Evolutionary conservation across 2,797 vertebrate genomes (phyloP).

Genomic region (Florisuga fusca): DNA sequence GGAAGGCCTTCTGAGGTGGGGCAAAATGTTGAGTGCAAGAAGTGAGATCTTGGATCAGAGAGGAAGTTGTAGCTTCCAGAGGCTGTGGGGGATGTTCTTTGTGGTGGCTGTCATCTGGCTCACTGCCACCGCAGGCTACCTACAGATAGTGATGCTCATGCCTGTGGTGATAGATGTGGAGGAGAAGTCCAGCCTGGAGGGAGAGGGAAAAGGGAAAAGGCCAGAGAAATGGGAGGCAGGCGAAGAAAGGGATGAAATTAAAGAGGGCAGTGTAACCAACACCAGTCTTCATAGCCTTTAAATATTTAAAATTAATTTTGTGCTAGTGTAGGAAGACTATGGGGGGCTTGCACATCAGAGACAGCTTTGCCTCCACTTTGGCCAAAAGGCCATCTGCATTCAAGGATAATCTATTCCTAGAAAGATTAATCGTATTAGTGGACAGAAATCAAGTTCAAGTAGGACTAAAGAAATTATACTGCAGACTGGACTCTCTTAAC

Average conservation of each 20-base stretch:
- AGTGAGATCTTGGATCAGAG: background rate
- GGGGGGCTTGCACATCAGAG: background rate
- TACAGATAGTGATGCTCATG: background rate
- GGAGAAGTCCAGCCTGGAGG: background rate
- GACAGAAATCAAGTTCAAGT: background rate
- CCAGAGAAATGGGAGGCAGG: background rate
- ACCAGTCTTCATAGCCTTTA: background rate
- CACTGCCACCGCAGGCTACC: background rate
- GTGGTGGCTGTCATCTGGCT: background rate
- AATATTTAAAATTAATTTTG: conserved; percentile 9
- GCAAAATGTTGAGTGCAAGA: background rate
- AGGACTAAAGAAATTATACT: background rate
- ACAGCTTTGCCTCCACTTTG: no score
- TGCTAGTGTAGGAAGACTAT: background rate
- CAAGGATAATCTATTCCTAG: conserved; percentile 2
- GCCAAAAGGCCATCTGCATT: background rate
- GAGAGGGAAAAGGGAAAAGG: background rate
- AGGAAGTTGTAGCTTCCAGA: background rate
- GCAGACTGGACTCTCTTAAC: background rate
- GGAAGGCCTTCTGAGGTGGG: background rate
- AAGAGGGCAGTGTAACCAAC: background rate
- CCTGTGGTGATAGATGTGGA: background rate
- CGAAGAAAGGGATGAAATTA: background rate
- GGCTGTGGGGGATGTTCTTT: background rate
- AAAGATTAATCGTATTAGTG: background rate